Evolutionary conservation across 2,888 invertebrate species (phyloP).

Genomic region (Conistra vaccinii): DNA sequence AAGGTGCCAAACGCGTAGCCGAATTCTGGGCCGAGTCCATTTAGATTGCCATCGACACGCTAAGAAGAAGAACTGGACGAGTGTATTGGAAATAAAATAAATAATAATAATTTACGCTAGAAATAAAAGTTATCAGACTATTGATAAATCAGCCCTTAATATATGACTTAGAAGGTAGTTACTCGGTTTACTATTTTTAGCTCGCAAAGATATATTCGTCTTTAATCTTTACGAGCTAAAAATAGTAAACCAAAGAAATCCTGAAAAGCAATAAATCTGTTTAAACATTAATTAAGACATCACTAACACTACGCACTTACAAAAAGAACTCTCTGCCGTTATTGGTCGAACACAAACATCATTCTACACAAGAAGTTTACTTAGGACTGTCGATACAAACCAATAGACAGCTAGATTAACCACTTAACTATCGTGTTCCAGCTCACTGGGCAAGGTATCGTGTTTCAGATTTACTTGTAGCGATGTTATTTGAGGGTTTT

Average conservation of each 20-base stretch:
- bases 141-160: too few relatives aligned
- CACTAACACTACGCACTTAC: constrained; percentile 71
- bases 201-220: too few relatives aligned
- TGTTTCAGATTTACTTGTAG: constrained; percentile 62
- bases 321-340: constrained; percentile 78
- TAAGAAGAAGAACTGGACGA: too few relatives aligned
- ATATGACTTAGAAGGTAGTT: too few relatives aligned
- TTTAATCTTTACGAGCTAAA: too few relatives aligned
- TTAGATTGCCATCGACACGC: too few relatives aligned
- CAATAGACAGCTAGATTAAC: constrained; percentile 83
- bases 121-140: too few relatives aligned
- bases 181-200: too few relatives aligned
- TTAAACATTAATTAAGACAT: constrained; percentile 61
- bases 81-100: too few relatives aligned
- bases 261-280: constrained; percentile 19
- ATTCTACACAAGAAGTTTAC: constrained; percentile 80
- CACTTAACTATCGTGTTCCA: constrained; percentile 76
- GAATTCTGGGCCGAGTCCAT: too few relatives aligned
- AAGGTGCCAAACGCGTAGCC: too few relatives aligned
- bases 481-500: constrained; percentile 34
- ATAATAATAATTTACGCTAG: too few relatives aligned
- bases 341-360: constrained; percentile 81
- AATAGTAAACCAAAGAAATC: neutral
- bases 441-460: constrained; percentile 71
- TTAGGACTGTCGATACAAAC: constrained; percentile 82